Conservation (phyloP, 2,113 vertebrate species). For the Chloropsis hardwickii region DNA sequence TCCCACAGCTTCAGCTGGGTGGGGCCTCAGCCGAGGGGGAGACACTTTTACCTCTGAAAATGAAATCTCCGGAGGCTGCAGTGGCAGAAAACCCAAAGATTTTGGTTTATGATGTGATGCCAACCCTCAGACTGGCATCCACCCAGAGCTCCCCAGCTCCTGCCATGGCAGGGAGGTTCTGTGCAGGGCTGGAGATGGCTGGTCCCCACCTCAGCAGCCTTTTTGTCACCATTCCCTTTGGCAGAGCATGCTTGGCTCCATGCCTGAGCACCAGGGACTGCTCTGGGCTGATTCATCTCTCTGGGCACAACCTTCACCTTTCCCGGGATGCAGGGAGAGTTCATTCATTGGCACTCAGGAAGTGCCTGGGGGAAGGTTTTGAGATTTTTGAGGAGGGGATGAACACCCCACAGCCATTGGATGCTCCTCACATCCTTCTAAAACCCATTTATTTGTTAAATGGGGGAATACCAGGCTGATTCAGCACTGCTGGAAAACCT, state of each 20-base stretch:
- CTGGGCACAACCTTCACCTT: neutral
- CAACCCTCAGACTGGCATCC: neutral
- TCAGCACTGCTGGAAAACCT: neutral
- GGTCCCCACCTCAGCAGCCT: neutral
- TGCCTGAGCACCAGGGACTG: neutral
- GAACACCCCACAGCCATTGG: no score
- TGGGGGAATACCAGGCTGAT: neutral
- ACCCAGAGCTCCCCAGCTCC: neutral
- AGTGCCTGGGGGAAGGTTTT: no score
- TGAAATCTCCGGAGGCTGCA: neutral
- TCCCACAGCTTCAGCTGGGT: neutral
- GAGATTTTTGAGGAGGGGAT: no score
- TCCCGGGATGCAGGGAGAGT: no score
- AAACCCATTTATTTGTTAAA: no score
- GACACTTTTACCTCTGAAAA: neutral
- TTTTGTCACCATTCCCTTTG: neutral
- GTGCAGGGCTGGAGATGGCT: neutral
- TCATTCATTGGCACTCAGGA: no score
- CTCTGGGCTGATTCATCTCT: neutral
- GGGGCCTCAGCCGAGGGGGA: neutral
- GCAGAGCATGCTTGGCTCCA: neutral
- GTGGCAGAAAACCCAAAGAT: neutral
- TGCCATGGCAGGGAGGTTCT: neutral
- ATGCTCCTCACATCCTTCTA: no score
- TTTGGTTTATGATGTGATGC: fast-evolving